Evolutionary conservation across 2,888 invertebrate species (phyloP).

Genomic region (Blastobasis adustella): DNA sequence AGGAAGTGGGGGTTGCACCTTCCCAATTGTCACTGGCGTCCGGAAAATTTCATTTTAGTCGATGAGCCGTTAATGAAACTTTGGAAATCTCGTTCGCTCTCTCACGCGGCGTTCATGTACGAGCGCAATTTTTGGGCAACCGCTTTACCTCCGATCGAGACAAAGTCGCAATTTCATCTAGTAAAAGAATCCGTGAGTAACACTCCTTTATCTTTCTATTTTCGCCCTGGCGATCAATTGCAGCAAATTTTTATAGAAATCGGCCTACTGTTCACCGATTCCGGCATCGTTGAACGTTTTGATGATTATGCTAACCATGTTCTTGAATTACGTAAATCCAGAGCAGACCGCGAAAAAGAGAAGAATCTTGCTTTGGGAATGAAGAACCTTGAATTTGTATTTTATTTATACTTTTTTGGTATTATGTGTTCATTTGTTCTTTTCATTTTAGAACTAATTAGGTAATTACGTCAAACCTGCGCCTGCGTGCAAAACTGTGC

Average conservation of each 20-base stretch:
- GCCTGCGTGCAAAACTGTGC: too few relatives aligned
- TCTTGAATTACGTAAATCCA: not conserved
- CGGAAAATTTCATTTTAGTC: not conserved
- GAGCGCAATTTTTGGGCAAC: not conserved
- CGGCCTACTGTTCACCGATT: not conserved
- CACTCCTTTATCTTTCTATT: not conserved
- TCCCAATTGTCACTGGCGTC: not conserved
- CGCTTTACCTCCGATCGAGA: not conserved
- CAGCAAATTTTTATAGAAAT: not conserved
- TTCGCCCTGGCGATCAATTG: not conserved
- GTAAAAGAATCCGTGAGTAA: not conserved
- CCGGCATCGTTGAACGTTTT: not conserved
- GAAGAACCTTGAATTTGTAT: not conserved
- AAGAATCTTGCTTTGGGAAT: not conserved
- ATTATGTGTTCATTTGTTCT: not conserved
- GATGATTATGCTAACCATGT: not conserved
- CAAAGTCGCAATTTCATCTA: not conserved
- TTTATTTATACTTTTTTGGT: not conserved
- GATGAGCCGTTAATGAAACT: not conserved
- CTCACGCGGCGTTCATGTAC: not conserved
- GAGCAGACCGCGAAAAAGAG: not conserved
- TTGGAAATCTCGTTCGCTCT: not conserved
- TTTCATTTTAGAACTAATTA: not conserved
- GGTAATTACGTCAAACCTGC: too few relatives aligned
- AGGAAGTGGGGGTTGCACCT: not conserved